phyloP scores from a whole-genome alignment of 2,797 vertebrate species.

The Premnoplex brunnescens region DNA sequence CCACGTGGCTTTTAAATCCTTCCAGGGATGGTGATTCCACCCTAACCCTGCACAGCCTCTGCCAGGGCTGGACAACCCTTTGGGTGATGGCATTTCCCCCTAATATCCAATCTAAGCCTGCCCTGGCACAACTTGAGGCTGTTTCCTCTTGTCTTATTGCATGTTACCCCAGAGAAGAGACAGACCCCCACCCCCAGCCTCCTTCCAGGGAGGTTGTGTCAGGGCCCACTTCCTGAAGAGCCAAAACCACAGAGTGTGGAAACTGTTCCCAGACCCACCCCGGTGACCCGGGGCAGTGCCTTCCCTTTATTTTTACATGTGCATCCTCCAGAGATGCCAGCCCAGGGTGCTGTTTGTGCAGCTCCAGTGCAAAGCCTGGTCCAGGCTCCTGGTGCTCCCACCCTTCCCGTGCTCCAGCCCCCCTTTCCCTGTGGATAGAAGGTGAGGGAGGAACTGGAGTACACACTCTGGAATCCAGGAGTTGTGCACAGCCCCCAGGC shows the following conservation, averaged over 20 bases:
- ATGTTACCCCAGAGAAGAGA: neutral
- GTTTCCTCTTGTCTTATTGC: neutral
- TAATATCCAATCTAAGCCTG: neutral
- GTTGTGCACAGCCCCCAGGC: neutral
- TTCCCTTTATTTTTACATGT: neutral
- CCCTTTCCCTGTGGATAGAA: accelerated
- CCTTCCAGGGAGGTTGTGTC: neutral
- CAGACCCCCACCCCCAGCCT: neutral
- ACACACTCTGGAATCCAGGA: neutral
- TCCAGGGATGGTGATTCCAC: neutral
- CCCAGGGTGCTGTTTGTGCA: neutral
- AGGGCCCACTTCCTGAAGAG: accelerated
- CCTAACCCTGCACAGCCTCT: neutral
- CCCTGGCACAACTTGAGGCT: neutral
- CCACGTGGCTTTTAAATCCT: neutral
- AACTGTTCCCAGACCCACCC: neutral
- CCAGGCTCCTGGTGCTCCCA: neutral
- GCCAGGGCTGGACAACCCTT: neutral
- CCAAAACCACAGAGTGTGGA: neutral
- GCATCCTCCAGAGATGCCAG: neutral
- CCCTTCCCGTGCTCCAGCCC: accelerated
- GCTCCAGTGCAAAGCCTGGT: accelerated
- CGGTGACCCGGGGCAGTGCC: accelerated
- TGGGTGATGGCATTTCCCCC: neutral
- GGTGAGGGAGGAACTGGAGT: neutral